Evolutionary conservation across 2,888 invertebrate species (phyloP), one percentile per base, ranked within the genome.

Genomic region (Oxyteleia sp.): DNA sequence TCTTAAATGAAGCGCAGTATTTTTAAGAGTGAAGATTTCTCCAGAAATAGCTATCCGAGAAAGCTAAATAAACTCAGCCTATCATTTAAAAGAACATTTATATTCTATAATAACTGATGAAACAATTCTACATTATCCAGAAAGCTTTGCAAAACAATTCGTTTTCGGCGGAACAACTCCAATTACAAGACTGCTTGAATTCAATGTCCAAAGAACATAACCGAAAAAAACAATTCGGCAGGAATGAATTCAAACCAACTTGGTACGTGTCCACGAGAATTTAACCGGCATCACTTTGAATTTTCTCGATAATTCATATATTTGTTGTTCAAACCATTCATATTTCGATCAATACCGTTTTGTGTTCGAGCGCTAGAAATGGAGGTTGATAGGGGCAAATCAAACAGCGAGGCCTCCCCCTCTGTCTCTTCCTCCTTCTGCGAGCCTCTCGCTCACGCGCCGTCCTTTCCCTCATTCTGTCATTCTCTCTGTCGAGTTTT

Each of bases 271-370:
- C 55, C 26, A 41, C 55, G 43, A 55, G 68, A 55, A 32, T 43
- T n/a, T 43, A 43, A n/a, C 32, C 55, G 55, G 41, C 53, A 68
- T 68, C 68, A 53, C 53, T 55, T 68, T 32, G 68, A 68, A 68
- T 66, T 68, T 68, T 18, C 49, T 32, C 71, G 59, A 59, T 71
- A 71, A 71, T 71, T 71, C 71, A 76, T 68, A 68, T 59, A 66
- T 76, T 66, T 76, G 76, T 76, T 76, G 76, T 75, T 66, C 66
- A 47, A 68, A 68, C 57, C 59, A 76, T 76, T 76, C 76, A 69
- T 78, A 68, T 68, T 69, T 61, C 76, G 61, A 78, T 78, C 76
- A 61, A 78, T 78, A 68, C 51, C 68, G 68, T 78, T 78, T 78
- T 78, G 68, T 61, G 59, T 78, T 69, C 53, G 61, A 61, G 16